Conservation (phyloP, 2,113 vertebrate genomes). For the Oenanthe oenanthe region DNA sequence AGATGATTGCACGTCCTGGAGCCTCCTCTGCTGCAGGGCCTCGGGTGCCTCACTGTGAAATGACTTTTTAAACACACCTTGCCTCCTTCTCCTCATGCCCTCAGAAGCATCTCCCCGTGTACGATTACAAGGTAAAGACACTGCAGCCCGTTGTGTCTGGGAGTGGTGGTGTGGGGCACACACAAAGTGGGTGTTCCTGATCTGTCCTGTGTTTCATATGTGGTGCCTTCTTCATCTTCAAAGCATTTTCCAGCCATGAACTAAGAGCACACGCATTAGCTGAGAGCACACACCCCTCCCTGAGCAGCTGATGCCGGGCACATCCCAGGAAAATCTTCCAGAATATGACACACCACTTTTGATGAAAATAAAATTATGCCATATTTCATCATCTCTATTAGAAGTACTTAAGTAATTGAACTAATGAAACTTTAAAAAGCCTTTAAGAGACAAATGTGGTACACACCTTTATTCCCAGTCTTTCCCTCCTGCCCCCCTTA, state of each 20-base stretch:
- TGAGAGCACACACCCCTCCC: neutral
- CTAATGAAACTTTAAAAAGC: conserved; percentile 28
- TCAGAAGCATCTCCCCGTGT: neutral
- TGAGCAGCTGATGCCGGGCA: neutral
- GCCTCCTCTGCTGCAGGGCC: neutral
- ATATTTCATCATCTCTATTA: conserved; percentile 52
- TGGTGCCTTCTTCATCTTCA: conserved; percentile 37
- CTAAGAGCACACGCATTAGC: neutral
- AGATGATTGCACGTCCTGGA: rapidly evolving
- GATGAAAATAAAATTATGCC: conserved; percentile 31
- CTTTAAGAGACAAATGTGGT: neutral
- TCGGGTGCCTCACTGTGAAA: neutral
- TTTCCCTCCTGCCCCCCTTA: neutral
- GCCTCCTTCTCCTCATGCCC: conserved; percentile 27
- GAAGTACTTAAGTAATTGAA: conserved; percentile 49
- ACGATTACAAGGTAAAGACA: conserved; percentile 15
- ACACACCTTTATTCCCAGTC: neutral
- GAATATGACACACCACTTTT: conserved; percentile 47
- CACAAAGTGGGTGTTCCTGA: neutral
- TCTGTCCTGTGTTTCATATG: neutral
- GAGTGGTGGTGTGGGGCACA: neutral
- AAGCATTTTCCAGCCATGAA: conserved; percentile 55
- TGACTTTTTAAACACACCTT: neutral
- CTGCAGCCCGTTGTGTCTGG: neutral
- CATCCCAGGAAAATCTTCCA: conserved; percentile 18